Conservation (phyloP, 2,888 invertebrate genomes). For the Agelastica alni region DNA sequence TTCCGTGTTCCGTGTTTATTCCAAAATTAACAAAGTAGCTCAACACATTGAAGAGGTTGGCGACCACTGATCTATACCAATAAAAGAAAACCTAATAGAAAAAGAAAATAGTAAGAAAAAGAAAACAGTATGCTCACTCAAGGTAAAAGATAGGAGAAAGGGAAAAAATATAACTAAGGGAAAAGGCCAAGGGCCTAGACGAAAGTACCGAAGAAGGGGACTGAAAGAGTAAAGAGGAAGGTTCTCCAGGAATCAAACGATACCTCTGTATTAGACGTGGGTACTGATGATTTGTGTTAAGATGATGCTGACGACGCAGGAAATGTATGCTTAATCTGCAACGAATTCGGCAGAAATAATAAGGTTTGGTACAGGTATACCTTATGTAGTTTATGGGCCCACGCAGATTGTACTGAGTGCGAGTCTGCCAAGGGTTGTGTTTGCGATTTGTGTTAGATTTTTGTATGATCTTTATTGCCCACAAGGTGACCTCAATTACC, state of each 20-base stretch:
- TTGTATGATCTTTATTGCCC: not conserved
- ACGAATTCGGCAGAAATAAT: slow-evolving; percentile 21
- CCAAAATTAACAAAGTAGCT: no score
- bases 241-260: slow-evolving; percentile 19
- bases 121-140: no score
- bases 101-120: slow-evolving; percentile 29
- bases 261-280: slow-evolving; percentile 21
- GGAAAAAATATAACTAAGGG: no score
- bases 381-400: slow-evolving; percentile 27
- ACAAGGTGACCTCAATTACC: not conserved
- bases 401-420: slow-evolving; percentile 23
- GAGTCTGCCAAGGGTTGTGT: slow-evolving; percentile 23
- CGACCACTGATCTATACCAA: no score
- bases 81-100: slow-evolving; percentile 28
- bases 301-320: not conserved
- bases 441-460: slow-evolving; percentile 13
- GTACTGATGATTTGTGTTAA: not conserved
- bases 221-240: no score
- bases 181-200: no score
- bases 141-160: no score
- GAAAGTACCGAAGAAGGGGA: no score
- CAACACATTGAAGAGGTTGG: no score
- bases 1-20: no score
- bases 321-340: not conserved
- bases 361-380: not conserved